Evolutionary conservation across 2,797 vertebrate species (phyloP).

Genomic region (Eulemur rubriventer): DNA sequence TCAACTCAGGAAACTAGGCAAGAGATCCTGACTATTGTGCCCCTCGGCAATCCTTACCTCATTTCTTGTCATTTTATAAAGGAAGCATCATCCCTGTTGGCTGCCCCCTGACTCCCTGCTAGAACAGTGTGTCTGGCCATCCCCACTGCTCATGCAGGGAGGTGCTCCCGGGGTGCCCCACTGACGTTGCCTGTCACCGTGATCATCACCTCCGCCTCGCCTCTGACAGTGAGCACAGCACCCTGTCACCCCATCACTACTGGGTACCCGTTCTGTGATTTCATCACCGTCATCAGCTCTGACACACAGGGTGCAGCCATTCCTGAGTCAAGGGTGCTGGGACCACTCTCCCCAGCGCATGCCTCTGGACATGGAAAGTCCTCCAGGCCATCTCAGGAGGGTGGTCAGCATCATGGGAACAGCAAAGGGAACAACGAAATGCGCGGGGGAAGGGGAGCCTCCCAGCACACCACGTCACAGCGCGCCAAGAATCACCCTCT

Average conservation of each 20-base stretch:
- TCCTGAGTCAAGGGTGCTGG: background rate
- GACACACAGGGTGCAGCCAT: background rate
- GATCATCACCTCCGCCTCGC: background rate
- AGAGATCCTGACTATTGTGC: background rate
- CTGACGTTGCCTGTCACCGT: background rate
- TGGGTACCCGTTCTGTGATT: background rate
- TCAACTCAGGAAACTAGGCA: background rate
- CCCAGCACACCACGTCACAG: fast-evolving
- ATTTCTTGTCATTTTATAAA: background rate
- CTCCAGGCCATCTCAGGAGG: too few species aligned
- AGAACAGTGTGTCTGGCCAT: too few species aligned
- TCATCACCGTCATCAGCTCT: background rate
- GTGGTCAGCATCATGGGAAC: too few species aligned
- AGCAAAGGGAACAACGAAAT: background rate
- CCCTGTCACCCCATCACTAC: background rate
- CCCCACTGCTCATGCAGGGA: background rate
- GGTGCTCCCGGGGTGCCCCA: too few species aligned
- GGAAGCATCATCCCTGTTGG: fast-evolving
- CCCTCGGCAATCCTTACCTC: too few species aligned
- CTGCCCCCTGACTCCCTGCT: background rate
- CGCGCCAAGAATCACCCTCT: fast-evolving
- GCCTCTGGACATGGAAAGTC: background rate
- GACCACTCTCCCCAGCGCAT: background rate
- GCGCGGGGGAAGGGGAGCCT: too few species aligned
- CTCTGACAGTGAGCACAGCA: background rate